These are phyloP conservation scores for Cranoglanis bouderius DNA, from an alignment of 2,113 vertebrate species.

Conservation along the genomic window DNA sequence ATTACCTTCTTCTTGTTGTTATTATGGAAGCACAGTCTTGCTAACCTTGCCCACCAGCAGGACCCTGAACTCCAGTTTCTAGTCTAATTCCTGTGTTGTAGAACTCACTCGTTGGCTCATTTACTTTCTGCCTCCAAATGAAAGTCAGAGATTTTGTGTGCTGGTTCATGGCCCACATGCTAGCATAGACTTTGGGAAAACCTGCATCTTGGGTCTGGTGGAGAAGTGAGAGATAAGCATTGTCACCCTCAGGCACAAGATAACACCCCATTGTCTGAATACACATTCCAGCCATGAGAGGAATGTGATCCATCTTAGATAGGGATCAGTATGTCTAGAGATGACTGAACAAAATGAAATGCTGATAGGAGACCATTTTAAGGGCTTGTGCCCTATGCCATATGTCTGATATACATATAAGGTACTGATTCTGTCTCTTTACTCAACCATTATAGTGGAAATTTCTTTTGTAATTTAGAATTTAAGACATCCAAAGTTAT, in stretches of 20 bases:
- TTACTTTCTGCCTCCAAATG: not conserved
- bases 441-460: not conserved
- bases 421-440: too few relatives aligned
- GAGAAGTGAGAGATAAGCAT: constrained; percentile 1
- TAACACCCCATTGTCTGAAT: constrained; percentile 25
- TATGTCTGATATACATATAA: not conserved
- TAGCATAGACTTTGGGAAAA: not conserved
- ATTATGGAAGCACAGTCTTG: not conserved
- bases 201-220: constrained; percentile 32
- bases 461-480: not conserved
- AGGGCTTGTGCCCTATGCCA: not conserved
- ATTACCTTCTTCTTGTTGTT: not conserved
- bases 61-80: constrained; percentile 58
- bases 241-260: not conserved
- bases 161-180: not conserved
- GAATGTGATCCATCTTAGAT: constrained; percentile 48
- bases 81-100: not conserved
- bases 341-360: not conserved
- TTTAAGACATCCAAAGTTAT: not conserved
- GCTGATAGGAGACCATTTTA: not conserved
- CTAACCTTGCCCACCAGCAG: constrained; percentile 50
- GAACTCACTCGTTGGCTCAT: not conserved
- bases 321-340: not conserved
- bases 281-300: constrained; percentile 61
- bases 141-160: not conserved